A percentile compares a stretch with the other conserved stretches of the same genome.
These are phyloP conservation scores for Drosophila nigrodunni DNA, from an alignment of 1,140 invertebrate genomes.

Conservation along the genomic window DNA sequence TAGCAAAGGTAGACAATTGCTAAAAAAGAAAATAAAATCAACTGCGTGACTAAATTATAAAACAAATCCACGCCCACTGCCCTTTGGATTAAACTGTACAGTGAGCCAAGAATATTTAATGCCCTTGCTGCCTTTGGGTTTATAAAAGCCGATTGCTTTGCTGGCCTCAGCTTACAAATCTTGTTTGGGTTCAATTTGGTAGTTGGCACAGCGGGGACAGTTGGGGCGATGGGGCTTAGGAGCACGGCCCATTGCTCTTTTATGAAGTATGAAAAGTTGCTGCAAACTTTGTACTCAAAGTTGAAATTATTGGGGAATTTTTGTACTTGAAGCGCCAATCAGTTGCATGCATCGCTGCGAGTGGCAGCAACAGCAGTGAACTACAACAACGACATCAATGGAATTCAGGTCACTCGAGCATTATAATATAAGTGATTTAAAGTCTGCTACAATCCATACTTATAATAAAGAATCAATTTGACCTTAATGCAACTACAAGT, in stretches of 20 bases:
- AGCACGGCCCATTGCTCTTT: slow-evolving; percentile 33
- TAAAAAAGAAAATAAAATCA: slow-evolving; percentile 54
- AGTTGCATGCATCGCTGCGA: slow-evolving; percentile 67
- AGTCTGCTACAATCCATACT: slow-evolving; percentile 55
- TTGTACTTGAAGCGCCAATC: slow-evolving; percentile 65
- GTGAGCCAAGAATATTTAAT: slow-evolving; percentile 80
- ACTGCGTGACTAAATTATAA: slow-evolving; percentile 74
- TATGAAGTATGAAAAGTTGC: slow-evolving; percentile 56
- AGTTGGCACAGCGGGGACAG: background rate
- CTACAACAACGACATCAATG: background rate
- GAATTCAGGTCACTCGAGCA: slow-evolving; percentile 27
- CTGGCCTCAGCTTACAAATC: slow-evolving; percentile 63
- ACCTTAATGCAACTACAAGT: slow-evolving; percentile 66
- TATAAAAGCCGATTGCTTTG: slow-evolving; percentile 76
- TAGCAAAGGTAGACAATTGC: slow-evolving; percentile 62
- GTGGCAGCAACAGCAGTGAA: slow-evolving; percentile 12
- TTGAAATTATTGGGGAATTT: slow-evolving; percentile 63
- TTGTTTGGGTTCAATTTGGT: slow-evolving; percentile 65
- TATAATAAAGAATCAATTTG: slow-evolving; percentile 76
- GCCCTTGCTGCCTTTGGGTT: slow-evolving; percentile 49
- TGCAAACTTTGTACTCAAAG: slow-evolving; percentile 39
- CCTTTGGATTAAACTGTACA: slow-evolving; percentile 38
- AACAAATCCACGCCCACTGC: slow-evolving; percentile 50
- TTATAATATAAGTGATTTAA: slow-evolving; percentile 64
- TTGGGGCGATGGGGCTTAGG: background rate